Conservation (phyloP, 2,888 invertebrate species). For the Noctua comes region DNA sequence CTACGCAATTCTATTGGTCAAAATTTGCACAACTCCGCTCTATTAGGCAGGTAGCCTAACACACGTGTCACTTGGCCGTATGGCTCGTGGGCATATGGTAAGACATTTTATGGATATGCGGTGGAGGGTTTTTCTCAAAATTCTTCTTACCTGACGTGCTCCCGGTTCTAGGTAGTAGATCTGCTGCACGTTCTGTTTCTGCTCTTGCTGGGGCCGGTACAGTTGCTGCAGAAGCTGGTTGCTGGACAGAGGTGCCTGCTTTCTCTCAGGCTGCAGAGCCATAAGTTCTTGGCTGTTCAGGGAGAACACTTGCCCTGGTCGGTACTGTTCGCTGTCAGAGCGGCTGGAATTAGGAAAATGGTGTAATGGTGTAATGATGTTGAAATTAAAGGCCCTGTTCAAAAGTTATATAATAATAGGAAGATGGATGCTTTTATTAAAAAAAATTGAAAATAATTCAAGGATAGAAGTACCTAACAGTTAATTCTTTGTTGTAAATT, state of each 20-base stretch:
- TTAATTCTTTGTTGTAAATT: not conserved
- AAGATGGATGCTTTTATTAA: too few relatives aligned
- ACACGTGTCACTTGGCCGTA: not conserved
- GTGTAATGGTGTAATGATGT: not conserved
- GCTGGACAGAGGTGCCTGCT: slow-evolving; percentile 77
- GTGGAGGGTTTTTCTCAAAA: not conserved
- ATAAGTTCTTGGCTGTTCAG: slow-evolving; percentile 84
- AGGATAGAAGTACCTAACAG: not conserved
- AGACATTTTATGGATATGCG: not conserved
- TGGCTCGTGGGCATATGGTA: not conserved
- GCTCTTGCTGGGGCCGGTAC: slow-evolving; percentile 81
- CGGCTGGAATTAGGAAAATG: slow-evolving; percentile 71
- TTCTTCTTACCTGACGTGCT: slow-evolving; percentile 74
- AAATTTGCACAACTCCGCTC: not conserved
- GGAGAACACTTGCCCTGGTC: slow-evolving; percentile 87
- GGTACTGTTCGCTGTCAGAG: slow-evolving; percentile 80
- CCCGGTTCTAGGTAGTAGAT: slow-evolving; percentile 83
- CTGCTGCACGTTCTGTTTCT: slow-evolving; percentile 83
- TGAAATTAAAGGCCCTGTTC: too few relatives aligned
- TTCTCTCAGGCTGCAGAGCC: slow-evolving; percentile 85
- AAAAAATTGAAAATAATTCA: not conserved
- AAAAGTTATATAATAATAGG: too few relatives aligned
- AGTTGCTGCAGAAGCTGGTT: slow-evolving; percentile 83
- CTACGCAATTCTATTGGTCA: not conserved
- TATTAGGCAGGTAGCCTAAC: not conserved